Conservation (phyloP, 1,140 invertebrate genomes). For the Paraescarpia echinospica region DNA sequence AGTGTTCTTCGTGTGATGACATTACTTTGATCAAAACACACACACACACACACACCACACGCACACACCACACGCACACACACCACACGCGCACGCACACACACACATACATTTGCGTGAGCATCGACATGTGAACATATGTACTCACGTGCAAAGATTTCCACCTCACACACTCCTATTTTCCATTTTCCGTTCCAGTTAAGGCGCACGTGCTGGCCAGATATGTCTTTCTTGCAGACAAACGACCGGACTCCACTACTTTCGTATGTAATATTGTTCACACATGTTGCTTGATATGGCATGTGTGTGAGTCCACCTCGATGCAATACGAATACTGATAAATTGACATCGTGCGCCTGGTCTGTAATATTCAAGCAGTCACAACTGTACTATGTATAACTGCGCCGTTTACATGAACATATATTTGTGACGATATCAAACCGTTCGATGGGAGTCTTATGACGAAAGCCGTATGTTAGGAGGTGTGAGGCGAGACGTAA, state of each 20-base stretch:
- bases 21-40: no score
- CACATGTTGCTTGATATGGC: neutral
- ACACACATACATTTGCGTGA: no score
- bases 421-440: neutral
- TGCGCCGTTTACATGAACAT: neutral
- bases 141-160: neutral
- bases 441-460: no score
- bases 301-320: no score
- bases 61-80: no score
- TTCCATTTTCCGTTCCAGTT: neutral
- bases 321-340: no score
- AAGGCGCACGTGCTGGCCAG: neutral
- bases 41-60: no score
- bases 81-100: no score
- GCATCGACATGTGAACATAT: neutral
- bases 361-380: neutral
- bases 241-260: neutral
- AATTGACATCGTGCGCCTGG: neutral
- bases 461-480: no score
- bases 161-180: neutral
- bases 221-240: neutral
- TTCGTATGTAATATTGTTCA: neutral
- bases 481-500: no score
- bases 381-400: neutral
- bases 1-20: no score